These are phyloP conservation scores for Netelia melanura DNA, from an alignment of 2,888 invertebrate genomes.

Conservation along the genomic window DNA sequence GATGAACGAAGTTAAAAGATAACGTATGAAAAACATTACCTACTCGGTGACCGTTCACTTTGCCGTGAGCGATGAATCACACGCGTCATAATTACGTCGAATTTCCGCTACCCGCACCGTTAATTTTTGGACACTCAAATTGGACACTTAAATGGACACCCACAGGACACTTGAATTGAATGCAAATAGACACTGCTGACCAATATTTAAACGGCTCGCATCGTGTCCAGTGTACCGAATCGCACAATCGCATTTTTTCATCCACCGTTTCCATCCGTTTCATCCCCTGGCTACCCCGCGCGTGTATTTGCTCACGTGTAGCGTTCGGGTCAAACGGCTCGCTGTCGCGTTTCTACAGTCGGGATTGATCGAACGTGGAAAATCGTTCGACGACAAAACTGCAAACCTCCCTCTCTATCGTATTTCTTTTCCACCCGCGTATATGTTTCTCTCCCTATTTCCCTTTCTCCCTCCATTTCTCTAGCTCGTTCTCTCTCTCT, in stretches of 20 bases:
- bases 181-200: slow-evolving; percentile 66
- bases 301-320: slow-evolving; percentile 59
- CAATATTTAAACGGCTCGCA: slow-evolving; percentile 65
- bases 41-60: background rate
- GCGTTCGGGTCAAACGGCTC: slow-evolving; percentile 21
- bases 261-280: slow-evolving; percentile 18
- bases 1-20: background rate
- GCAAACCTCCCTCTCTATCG: slow-evolving; percentile 1
- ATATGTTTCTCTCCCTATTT: background rate
- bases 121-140: background rate
- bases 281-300: background rate
- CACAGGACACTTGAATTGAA: slow-evolving; percentile 64
- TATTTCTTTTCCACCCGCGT: slow-evolving; percentile 1
- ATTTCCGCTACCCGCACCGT: background rate
- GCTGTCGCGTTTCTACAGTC: slow-evolving; percentile 65
- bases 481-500: background rate
- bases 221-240: slow-evolving; percentile 62
- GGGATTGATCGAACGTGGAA: slow-evolving; percentile 75
- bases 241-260: slow-evolving; percentile 39
- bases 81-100: background rate
- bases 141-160: slow-evolving; percentile 1
- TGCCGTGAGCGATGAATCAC: background rate
- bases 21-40: background rate
- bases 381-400: slow-evolving; percentile 60
- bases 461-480: too few species aligned